phyloP scores from a whole-genome alignment of 2,888 invertebrate genomes.

The Drosophila anomalata region DNA sequence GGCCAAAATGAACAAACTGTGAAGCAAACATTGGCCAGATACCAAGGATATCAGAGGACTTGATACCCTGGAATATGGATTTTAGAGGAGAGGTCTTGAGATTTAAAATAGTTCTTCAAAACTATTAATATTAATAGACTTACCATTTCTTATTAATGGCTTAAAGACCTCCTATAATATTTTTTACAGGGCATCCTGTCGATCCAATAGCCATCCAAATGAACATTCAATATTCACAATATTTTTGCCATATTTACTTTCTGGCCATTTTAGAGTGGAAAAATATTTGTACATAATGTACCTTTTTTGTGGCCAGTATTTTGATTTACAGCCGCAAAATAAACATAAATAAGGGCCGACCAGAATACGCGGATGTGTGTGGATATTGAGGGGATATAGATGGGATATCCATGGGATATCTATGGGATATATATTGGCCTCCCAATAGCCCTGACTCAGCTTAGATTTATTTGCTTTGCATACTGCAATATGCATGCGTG shows the following conservation, averaged over 20 bases:
- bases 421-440: background rate
- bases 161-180: background rate
- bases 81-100: background rate
- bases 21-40: slow-evolving; percentile 14
- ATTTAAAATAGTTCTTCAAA: background rate
- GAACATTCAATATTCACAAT: slow-evolving; percentile 35
- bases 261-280: slow-evolving; percentile 38
- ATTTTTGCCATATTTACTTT: slow-evolving; percentile 32
- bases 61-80: slow-evolving; percentile 3
- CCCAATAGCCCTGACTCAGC: slow-evolving; percentile 23
- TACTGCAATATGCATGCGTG: slow-evolving; percentile 34
- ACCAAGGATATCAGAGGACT: background rate
- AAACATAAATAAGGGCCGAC: slow-evolving; percentile 26
- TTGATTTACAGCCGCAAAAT: slow-evolving; percentile 40
- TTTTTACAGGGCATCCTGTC: background rate
- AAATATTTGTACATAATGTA: slow-evolving; percentile 31
- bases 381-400: slow-evolving; percentile 10
- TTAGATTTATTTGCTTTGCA: slow-evolving; percentile 33
- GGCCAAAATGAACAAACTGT: slow-evolving; percentile 24
- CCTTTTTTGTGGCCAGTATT: slow-evolving; percentile 21
- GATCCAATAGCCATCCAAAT: slow-evolving; percentile 1
- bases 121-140: background rate
- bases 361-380: background rate
- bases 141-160: too few species aligned
- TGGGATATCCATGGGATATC: background rate